These are phyloP conservation scores for Tragelaphus strepsiceros DNA, from an alignment of 2,113 vertebrate species.

Conservation along the genomic window DNA sequence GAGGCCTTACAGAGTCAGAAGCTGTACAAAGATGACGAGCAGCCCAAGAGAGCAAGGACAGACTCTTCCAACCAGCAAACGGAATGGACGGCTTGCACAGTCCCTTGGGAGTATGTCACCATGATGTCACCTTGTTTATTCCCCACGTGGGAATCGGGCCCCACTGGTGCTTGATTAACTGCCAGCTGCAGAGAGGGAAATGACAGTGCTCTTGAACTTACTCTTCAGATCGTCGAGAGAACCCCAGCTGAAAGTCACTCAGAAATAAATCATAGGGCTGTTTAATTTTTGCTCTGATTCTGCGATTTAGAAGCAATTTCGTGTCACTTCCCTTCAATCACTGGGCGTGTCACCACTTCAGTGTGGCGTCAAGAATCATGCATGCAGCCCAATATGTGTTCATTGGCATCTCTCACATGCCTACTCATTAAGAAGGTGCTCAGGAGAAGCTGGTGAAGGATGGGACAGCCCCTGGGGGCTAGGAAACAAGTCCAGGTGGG, in stretches of 20 bases:
- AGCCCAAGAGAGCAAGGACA: constrained; percentile 19
- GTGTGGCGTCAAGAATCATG: neutral
- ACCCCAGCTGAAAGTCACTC: neutral
- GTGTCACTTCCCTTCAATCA: constrained; percentile 29
- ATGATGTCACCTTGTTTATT: constrained; percentile 62
- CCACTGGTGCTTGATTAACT: constrained; percentile 20
- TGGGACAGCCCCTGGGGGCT: neutral
- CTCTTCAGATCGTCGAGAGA: neutral
- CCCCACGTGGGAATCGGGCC: neutral
- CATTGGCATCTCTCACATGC: neutral
- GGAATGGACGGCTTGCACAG: neutral
- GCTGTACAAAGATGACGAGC: neutral
- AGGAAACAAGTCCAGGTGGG: neutral
- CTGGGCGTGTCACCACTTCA: neutral
- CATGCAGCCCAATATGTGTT: neutral
- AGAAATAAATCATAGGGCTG: constrained; percentile 11
- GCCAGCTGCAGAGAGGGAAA: constrained; percentile 36
- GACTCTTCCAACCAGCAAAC: neutral
- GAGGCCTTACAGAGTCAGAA: neutral
- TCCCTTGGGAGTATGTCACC: constrained; percentile 19
- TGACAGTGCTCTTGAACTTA: constrained; percentile 43
- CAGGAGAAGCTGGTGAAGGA: neutral
- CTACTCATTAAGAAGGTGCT: neutral
- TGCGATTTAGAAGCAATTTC: constrained; percentile 58
- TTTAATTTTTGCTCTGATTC: constrained; percentile 52